Percentiles rank a stretch among this genome's conserved stretches.
phyloP scores from a whole-genome alignment of 2,888 invertebrate genomes.

The Euspilapteryx auroguttella region DNA sequence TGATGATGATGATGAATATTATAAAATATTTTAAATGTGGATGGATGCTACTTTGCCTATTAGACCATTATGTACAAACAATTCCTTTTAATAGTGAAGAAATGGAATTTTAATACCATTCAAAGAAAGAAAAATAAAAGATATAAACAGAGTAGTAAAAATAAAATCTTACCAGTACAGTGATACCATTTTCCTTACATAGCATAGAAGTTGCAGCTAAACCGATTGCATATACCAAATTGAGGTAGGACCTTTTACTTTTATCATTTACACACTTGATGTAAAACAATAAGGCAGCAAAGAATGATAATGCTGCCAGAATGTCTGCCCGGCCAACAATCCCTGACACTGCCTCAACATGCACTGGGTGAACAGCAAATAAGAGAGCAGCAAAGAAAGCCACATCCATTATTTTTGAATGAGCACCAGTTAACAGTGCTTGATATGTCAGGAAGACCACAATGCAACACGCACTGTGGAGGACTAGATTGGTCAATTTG shows the following conservation, averaged over 20 bases:
- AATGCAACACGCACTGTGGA: conserved; percentile 65
- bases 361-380: conserved; percentile 91
- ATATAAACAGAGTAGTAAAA: no score
- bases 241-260: no score
- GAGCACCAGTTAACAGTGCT: conserved; percentile 16
- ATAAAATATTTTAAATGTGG: no score
- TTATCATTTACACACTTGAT: no score
- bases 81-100: no score
- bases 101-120: no score
- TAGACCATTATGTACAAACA: no score
- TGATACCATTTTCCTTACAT: conserved; percentile 94
- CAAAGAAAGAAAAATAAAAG: no score
- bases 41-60: no score
- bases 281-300: conserved; percentile 73
- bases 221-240: no score
- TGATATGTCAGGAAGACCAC: conserved; percentile 24
- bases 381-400: conserved; percentile 70
- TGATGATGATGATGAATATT: no score
- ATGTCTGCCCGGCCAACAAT: conserved; percentile 93
- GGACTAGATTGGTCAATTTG: conserved; percentile 74
- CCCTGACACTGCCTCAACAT: conserved; percentile 90
- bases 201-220: conserved; percentile 70
- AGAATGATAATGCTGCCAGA: conserved; percentile 77
- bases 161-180: conserved; percentile 76
- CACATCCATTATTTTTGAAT: conserved; percentile 20